Percentiles rank a stretch among this genome's conserved stretches.
Evolutionary conservation across 2,797 vertebrate species (phyloP).

Genomic region (Lacerta viridis): DNA sequence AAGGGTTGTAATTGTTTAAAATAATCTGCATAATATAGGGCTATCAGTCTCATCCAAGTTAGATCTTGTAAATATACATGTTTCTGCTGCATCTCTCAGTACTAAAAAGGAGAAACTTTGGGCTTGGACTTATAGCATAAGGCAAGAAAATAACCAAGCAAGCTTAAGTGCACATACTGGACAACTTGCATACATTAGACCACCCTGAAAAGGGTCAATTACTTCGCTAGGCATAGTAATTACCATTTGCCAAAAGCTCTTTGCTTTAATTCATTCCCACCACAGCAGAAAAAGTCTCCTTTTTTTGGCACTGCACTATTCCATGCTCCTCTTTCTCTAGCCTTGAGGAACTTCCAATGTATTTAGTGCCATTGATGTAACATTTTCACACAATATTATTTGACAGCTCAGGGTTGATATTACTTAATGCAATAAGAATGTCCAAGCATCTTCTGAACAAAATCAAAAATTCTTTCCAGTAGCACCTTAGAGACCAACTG

Average conservation of each 20-base stretch:
- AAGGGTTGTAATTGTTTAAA: constrained; percentile 31
- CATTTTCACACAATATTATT: too few species aligned
- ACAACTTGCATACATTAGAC: not conserved
- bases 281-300: too few species aligned
- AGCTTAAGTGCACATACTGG: not conserved
- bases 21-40: not conserved
- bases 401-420: not conserved
- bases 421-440: too few species aligned
- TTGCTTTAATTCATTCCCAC: too few species aligned
- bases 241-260: too few species aligned
- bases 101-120: not conserved
- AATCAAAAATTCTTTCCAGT: too few species aligned
- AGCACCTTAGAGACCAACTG: too few species aligned
- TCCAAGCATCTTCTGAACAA: too few species aligned
- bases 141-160: not conserved
- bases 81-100: not conserved
- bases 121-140: not conserved
- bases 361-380: not conserved
- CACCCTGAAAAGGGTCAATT: too few species aligned
- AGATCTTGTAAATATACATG: not conserved
- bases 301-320: too few species aligned
- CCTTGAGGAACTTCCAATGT: not conserved
- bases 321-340: not conserved
- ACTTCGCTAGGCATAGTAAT: too few species aligned
- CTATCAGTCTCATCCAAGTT: not conserved